Evolutionary conservation across 2,888 invertebrate species (phyloP).

Genomic region (Ypsolopha sequella): DNA sequence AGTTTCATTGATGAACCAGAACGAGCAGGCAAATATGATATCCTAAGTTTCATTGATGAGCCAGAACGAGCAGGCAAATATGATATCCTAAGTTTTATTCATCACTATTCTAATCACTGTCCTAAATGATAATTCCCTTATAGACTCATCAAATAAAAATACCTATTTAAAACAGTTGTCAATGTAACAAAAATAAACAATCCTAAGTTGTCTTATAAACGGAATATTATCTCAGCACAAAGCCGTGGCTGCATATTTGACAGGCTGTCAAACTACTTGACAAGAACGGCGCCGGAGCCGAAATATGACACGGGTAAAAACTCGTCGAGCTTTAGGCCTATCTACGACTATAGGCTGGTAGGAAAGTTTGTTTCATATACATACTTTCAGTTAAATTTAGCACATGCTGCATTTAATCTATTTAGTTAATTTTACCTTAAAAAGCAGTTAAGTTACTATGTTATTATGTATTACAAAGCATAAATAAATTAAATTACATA

Average conservation of each 20-base stretch:
- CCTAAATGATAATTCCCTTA: not conserved
- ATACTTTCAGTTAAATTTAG: too few relatives aligned
- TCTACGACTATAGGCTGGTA: not conserved
- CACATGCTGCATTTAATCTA: too few relatives aligned
- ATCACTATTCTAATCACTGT: not conserved
- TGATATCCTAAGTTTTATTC: too few relatives aligned
- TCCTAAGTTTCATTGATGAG: too few relatives aligned
- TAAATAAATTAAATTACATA: too few relatives aligned
- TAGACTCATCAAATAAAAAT: not conserved
- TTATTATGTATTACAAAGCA: too few relatives aligned
- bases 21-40: too few relatives aligned
- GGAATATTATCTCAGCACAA: constrained; percentile 2
- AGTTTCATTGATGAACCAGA: too few relatives aligned
- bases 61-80: too few relatives aligned
- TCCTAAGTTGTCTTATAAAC: constrained; percentile 1
- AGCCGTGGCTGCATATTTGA: constrained; percentile 5
- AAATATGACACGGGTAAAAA: constrained; percentile 29
- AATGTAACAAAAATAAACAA: not conserved
- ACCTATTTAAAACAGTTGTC: not conserved
- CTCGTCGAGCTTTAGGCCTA: not conserved
- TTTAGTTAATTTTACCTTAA: too few relatives aligned
- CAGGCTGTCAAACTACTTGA: constrained; percentile 47
- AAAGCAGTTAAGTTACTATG: too few relatives aligned
- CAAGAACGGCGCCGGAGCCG: constrained; percentile 45
- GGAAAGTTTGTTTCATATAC: too few relatives aligned